These are phyloP conservation scores for Epizoanthus scotinus DNA, from an alignment of 92 coral and sea anemone genomes.

Conservation along the genomic window DNA sequence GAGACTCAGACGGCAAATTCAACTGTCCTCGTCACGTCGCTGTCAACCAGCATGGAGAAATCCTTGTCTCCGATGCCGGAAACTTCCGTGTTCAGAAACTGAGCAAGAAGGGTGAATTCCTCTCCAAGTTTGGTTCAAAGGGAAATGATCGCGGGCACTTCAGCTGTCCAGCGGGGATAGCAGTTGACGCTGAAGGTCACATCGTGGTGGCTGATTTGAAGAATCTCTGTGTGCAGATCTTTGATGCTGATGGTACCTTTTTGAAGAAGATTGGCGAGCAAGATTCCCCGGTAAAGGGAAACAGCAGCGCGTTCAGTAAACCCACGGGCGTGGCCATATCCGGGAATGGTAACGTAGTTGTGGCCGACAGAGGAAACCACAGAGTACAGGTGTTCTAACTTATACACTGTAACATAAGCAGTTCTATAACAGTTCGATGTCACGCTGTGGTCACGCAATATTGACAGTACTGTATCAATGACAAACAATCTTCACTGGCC, in stretches of 20 bases:
- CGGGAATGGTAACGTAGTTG: constrained; percentile 74
- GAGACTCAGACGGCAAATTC: constrained; percentile 85
- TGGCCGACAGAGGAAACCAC: constrained; percentile 84
- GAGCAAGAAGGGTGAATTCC: constrained; percentile 64
- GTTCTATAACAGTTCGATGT: too few species aligned
- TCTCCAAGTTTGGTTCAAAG: constrained; percentile 75
- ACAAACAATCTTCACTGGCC: too few species aligned
- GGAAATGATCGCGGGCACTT: constrained; percentile 78
- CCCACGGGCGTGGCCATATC: constrained; percentile 81
- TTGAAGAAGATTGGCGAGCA: constrained; percentile 72
- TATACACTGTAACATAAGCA: too few species aligned
- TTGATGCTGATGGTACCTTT: constrained; percentile 67
- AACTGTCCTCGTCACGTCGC: constrained; percentile 86
- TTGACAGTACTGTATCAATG: too few species aligned
- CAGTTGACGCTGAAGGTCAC: constrained; percentile 82
- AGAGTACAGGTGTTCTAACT: constrained; percentile 63
- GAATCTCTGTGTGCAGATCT: constrained; percentile 73
- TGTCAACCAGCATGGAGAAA: constrained; percentile 63
- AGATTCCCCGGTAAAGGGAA: constrained; percentile 53
- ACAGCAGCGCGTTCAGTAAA: constrained; percentile 60
- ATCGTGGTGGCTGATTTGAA: constrained; percentile 88
- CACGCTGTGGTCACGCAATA: too few species aligned
- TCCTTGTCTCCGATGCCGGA: constrained; percentile 84
- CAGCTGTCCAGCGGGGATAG: constrained; percentile 89
- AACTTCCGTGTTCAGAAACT: constrained; percentile 81